Percentiles rank a stretch among this genome's conserved stretches.
Conservation (phyloP, 2,797 vertebrate genomes). For the Cryptoblepharus egeriae region DNA sequence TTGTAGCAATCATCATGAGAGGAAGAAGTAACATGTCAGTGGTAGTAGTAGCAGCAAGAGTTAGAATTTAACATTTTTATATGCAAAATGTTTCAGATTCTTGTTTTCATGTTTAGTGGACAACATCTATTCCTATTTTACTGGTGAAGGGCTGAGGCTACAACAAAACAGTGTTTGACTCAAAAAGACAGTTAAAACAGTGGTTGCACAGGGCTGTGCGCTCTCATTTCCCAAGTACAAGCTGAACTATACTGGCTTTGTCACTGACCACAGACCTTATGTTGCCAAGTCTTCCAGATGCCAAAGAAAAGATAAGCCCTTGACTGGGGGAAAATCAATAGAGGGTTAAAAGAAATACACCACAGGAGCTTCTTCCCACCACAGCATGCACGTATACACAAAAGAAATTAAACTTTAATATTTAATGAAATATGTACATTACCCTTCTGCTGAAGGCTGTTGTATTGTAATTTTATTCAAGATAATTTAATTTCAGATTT, state of each 20-base stretch:
- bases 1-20: not conserved
- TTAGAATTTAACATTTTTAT: not conserved
- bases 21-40: not conserved
- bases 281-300: not conserved
- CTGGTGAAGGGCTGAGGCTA: not conserved
- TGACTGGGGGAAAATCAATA: not conserved
- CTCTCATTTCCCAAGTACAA: not conserved
- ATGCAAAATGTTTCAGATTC: not conserved
- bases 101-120: not conserved
- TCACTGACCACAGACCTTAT: not conserved
- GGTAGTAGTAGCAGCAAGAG: not conserved
- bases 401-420: constrained; percentile 83
- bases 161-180: not conserved
- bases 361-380: constrained; percentile 39
- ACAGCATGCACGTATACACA: constrained; percentile 60
- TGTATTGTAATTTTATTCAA: constrained; percentile 80
- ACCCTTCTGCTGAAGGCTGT: constrained; percentile 84
- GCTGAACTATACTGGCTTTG: not conserved
- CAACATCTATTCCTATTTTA: not conserved
- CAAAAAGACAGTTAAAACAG: not conserved
- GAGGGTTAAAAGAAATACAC: constrained; percentile 35
- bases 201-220: not conserved
- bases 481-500: constrained; percentile 88
- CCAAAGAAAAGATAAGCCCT: not conserved
- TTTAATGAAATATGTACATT: constrained; percentile 83